Evolutionary conservation across 2,113 vertebrate genomes (phyloP).

Genomic region (Saccopteryx bilineata): DNA sequence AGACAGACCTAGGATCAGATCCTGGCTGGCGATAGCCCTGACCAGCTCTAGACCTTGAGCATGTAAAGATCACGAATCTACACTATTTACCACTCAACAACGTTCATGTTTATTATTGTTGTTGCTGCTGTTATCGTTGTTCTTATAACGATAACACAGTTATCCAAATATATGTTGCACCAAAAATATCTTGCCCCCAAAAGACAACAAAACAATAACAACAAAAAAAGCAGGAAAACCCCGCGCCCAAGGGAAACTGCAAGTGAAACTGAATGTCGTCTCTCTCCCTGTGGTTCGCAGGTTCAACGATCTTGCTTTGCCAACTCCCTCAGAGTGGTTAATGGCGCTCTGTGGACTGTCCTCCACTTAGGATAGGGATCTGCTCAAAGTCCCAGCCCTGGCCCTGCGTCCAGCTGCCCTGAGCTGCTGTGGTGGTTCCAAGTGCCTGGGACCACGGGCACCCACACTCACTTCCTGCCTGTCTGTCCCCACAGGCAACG

Average conservation of each 20-base stretch:
- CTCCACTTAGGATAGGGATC: no score
- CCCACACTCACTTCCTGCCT: conserved; percentile 15
- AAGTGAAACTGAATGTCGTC: neutral
- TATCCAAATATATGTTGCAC: no score
- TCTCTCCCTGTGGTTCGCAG: neutral
- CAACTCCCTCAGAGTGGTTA: neutral
- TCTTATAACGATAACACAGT: no score
- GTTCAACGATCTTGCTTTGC: neutral
- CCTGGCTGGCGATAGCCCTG: neutral
- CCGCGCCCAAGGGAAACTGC: neutral
- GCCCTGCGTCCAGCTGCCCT: neutral
- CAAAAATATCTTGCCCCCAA: neutral
- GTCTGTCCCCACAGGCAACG: neutral
- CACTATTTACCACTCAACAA: neutral
- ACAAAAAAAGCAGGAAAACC: neutral
- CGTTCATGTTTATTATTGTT: neutral
- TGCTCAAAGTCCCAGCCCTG: neutral
- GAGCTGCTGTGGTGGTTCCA: neutral
- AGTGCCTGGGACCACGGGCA: neutral
- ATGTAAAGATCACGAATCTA: neutral
- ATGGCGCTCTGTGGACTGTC: neutral
- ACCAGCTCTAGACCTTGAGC: neutral
- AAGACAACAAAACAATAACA: neutral
- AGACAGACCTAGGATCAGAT: neutral
- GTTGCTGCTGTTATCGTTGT: neutral